These are phyloP conservation scores for Larimichthys crocea DNA, from an alignment of 2,113 vertebrate species.

Conservation along the genomic window DNA sequence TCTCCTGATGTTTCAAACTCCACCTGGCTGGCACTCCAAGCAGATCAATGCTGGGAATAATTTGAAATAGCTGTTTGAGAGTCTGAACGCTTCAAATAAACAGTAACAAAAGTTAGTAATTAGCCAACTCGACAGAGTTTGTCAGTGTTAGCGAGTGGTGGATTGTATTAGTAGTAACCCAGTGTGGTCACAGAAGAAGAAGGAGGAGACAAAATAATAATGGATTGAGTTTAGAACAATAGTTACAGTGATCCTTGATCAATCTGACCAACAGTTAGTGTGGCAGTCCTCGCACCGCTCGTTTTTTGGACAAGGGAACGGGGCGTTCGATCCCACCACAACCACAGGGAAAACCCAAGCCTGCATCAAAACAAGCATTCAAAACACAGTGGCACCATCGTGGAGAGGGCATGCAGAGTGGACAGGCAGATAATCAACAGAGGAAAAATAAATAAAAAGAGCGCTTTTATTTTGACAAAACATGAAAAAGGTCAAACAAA, in stretches of 20 bases:
- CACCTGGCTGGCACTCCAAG: neutral
- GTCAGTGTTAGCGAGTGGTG: slow-evolving; percentile 26
- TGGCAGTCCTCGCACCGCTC: slow-evolving; percentile 59
- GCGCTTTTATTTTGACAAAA: neutral
- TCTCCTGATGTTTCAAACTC: neutral
- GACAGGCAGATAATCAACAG: slow-evolving; percentile 9
- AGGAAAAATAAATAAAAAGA: neutral
- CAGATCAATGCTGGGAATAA: neutral
- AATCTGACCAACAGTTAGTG: slow-evolving; percentile 60
- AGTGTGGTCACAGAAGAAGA: slow-evolving; percentile 3
- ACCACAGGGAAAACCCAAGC: slow-evolving; percentile 57
- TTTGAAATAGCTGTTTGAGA: neutral
- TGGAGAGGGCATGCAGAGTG: slow-evolving; percentile 35
- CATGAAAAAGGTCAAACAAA: neutral
- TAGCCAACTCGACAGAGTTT: neutral
- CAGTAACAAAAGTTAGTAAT: neutral
- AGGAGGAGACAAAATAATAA: slow-evolving; percentile 29
- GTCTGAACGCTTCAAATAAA: neutral
- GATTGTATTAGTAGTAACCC: slow-evolving; percentile 17
- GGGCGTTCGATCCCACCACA: slow-evolving; percentile 45
- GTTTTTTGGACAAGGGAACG: slow-evolving; percentile 42
- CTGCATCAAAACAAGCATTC: slow-evolving; percentile 60
- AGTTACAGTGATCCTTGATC: slow-evolving; percentile 71
- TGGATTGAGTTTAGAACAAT: slow-evolving; percentile 63
- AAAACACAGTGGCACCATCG: slow-evolving; percentile 41